These are phyloP conservation scores for Carcina quercana DNA, from an alignment of 2,888 invertebrate species.

Conservation along the genomic window DNA sequence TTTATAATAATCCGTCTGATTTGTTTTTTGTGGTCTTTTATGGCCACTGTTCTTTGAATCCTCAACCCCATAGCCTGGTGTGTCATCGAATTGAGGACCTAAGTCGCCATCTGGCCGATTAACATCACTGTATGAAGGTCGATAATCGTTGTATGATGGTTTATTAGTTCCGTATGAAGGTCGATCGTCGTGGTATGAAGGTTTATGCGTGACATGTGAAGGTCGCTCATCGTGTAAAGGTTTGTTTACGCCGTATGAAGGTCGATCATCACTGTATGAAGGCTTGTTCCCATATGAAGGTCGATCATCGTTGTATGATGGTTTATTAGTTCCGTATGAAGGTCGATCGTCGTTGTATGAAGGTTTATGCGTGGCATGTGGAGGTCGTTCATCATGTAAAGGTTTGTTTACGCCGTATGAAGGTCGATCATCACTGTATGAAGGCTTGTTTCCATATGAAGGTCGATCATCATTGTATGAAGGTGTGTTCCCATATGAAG, in stretches of 20 bases:
- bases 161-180: too few relatives aligned
- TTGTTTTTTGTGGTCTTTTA: constrained; percentile 13
- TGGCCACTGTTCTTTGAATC: constrained; percentile 2
- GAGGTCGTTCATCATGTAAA: not conserved
- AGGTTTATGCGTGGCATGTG: constrained; percentile 15
- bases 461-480: not conserved
- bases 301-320: too few relatives aligned
- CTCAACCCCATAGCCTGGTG: constrained; percentile 8
- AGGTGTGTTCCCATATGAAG: not conserved
- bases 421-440: not conserved
- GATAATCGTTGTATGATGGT: too few relatives aligned
- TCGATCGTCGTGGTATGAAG: constrained; percentile 11
- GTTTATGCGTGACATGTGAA: constrained; percentile 13
- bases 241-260: too few relatives aligned
- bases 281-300: not conserved
- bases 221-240: too few relatives aligned
- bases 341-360: constrained; percentile 7
- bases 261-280: too few relatives aligned
- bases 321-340: too few relatives aligned
- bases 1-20: constrained; percentile 15
- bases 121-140: constrained; percentile 3
- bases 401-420: not conserved
- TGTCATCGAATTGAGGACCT: not conserved
- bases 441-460: not conserved
- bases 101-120: constrained; percentile 4